Conservation (phyloP, 2,888 invertebrate species). For the Heteromyza rotundicornis region DNA sequence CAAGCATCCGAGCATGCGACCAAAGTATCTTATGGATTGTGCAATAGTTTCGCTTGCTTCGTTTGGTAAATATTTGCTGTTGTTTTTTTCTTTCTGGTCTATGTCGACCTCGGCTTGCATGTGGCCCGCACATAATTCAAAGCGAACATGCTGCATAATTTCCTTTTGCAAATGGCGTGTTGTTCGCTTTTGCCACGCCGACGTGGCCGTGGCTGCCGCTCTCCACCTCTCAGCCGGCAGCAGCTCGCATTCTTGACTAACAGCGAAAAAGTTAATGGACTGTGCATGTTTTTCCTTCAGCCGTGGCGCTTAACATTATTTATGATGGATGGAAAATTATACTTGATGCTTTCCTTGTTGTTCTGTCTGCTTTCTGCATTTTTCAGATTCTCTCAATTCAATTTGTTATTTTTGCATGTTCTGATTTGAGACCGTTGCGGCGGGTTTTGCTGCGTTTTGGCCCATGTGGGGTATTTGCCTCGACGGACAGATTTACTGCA, state of each 20-base stretch:
- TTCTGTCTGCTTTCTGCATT: slow-evolving; percentile 35
- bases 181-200: neutral
- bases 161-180: slow-evolving; percentile 1
- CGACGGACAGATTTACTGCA: too few species aligned
- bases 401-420: slow-evolving; percentile 25
- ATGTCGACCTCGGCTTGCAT: slow-evolving; percentile 9
- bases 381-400: slow-evolving; percentile 38
- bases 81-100: too few species aligned
- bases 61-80: neutral
- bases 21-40: neutral
- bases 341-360: slow-evolving; percentile 39
- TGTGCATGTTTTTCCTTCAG: slow-evolving; percentile 62
- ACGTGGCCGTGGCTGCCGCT: neutral
- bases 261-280: slow-evolving; percentile 58
- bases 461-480: neutral
- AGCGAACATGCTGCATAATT: slow-evolving; percentile 13
- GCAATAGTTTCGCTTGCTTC: neutral
- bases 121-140: slow-evolving; percentile 17
- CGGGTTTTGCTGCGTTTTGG: neutral
- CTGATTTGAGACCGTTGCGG: neutral
- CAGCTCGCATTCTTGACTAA: slow-evolving; percentile 18
- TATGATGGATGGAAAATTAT: slow-evolving; percentile 56
- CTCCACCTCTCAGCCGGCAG: neutral
- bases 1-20: neutral
- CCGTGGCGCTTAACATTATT: slow-evolving; percentile 62